Base-by-base conservation (phyloP, 2,113 vertebrate genomes). In the Neogobius melanostomus region DNA sequence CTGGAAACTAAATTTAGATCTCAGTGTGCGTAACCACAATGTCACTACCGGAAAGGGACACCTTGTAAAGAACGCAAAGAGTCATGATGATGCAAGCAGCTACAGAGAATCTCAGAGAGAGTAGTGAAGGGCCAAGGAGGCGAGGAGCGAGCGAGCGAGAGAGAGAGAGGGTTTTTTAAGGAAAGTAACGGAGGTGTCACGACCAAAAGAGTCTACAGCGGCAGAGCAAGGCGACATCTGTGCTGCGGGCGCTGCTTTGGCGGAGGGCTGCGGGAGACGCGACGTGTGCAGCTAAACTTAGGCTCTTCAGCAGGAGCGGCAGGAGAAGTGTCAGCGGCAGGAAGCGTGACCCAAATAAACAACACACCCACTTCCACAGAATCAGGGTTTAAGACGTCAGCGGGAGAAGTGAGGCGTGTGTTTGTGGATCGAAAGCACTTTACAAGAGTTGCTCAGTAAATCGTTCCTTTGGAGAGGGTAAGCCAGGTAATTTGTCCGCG, bases 301-400 rank as follows among this genome's bases (percentile, higher is more conserved):
- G 65, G 45, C 49, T 76, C 62, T 66, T 59, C 68, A 64, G 21
- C 2, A 54, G 49, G 61, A 17, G 56, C 21, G 52, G 72, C 65
- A 52, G 44, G 52, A 74, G 64, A 69, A 69, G 59, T 75, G 74
- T 77, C 61, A 79, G 45, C 11, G 52, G 43, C 6, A 61, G 61
- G 42, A 0, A 15, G 16, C 51, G 1, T 76, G 79, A 72, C 71
- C 79, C 64, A 53, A 79, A 82, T 79, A 76, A 62, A 71, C 72
- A 68, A 16, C 11, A 52, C 7, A 51, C 48, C 9, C 11, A 51
- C 49, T 51, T 51, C 15, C 15, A 51, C 49, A 4, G 6, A 51
- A 11, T 14, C 49, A 51, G 6, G 6, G 49, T 14, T 14, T 14
- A 11, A 11, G 46, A 11, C 11, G 28, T 36, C 28, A 36, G 28